A percentile compares a stretch with the other conserved stretches of the same genome.
Conservation (phyloP, 2,888 invertebrate genomes). For the Corbicula japonica region DNA sequence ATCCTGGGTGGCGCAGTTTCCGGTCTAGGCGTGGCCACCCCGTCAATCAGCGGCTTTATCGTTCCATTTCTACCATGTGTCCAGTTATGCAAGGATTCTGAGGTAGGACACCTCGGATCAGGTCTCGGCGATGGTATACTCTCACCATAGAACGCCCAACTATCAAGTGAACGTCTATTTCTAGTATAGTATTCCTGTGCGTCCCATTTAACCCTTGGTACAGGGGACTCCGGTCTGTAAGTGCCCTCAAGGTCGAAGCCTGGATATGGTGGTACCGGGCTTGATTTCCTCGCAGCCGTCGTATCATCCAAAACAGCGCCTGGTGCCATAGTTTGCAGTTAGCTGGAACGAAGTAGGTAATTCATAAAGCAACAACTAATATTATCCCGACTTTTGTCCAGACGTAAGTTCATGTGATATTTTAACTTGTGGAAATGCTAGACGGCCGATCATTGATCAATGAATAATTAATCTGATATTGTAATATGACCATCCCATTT, state of each 20-base stretch:
- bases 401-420: no score
- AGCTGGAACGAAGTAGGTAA: not conserved
- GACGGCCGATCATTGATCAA: no score
- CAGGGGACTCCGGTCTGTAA: slow-evolving; percentile 49
- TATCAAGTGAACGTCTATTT: slow-evolving; percentile 72
- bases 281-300: slow-evolving; percentile 24
- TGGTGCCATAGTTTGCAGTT: slow-evolving; percentile 49
- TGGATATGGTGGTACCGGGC: slow-evolving; percentile 68
- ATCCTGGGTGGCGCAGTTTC: slow-evolving; percentile 76
- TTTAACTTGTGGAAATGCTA: no score
- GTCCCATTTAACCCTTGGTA: slow-evolving; percentile 73
- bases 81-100: slow-evolving; percentile 70
- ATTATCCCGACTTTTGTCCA: not conserved
- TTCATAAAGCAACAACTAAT: not conserved
- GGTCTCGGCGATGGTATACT: slow-evolving; percentile 62
- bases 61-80: slow-evolving; percentile 72
- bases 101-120: slow-evolving; percentile 73
- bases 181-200: slow-evolving; percentile 67
- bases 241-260: slow-evolving; percentile 68
- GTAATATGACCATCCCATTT: no score
- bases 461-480: no score
- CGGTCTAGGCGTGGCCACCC: slow-evolving; percentile 73
- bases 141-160: slow-evolving; percentile 64
- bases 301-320: slow-evolving; percentile 31
- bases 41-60: slow-evolving; percentile 69